Evolutionary conservation across 2,888 invertebrate genomes (phyloP), one percentile per base, ranked within the genome.

Genomic region (Hemicrepidius hirtus): DNA sequence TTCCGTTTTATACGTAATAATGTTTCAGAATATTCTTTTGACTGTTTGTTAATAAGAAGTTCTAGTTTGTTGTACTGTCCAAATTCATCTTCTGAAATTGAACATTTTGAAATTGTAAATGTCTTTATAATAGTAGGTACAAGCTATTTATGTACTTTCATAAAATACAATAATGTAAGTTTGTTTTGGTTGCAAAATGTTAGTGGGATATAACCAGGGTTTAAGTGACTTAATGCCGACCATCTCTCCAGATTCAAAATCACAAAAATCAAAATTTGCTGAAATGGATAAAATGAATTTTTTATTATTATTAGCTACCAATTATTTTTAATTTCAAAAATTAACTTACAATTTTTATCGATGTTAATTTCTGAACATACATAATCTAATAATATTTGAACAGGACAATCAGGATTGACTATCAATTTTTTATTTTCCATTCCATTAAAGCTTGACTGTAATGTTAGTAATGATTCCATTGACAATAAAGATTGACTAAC

Each of bases 321-420:
- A 3, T 5, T 24, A 24, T 24, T 24, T 5, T 3, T 32, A 13
- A 12, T 6, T 5, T 13, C 12, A 44, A 10, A 28, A 18, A 12
- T 37, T 44, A 20, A 20, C 65, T 53, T 74, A 77, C 77, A 20
- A 20, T 64, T 62, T 60, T 69, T 68, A 16, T 79, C 78, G 35
- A 84, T 63, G 57, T 74, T 76, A 46, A 75, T 77, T 68, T 76
- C 68, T 32, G 75, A 67, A 70, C 81, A 80, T 59, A 87, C 80
- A 66, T 86, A 86, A 76, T 86, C 84, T 44, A 85, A 69, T 75
- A 87, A 82, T 46, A 86, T 80, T 72, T 83, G 83, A 7, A 85
- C 77, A 9, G 83, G 82, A 75, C 87, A 86, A 73, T 87, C 83
- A 18, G 85, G 84, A 77, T 87, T 87, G 40, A 86, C 77, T 55